A percentile compares a stretch with the other conserved stretches of the same genome.
Conservation (phyloP, 2,888 invertebrate species). For the Epinotia demarniana region DNA sequence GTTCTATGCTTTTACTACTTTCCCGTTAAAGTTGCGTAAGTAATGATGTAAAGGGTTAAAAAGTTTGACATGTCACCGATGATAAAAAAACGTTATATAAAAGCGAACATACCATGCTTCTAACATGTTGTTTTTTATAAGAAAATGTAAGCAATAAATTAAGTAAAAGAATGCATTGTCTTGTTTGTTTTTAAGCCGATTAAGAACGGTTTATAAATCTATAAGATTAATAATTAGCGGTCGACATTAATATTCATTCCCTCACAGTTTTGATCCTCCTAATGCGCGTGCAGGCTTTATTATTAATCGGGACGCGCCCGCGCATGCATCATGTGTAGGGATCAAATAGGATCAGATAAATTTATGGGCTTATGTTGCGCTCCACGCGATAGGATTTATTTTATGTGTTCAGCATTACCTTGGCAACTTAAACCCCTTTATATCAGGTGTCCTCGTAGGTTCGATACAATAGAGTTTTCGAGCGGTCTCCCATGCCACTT, state of each 20-base stretch:
- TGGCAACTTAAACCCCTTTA: slow-evolving; percentile 40
- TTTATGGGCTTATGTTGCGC: slow-evolving; percentile 49
- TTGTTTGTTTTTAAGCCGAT: slow-evolving; percentile 18
- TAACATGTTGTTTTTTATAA: slow-evolving; percentile 8
- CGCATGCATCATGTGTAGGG: slow-evolving; percentile 52
- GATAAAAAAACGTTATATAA: not conserved
- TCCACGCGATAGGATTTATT: slow-evolving; percentile 38
- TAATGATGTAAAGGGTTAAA: slow-evolving; percentile 9
- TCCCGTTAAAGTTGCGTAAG: slow-evolving; percentile 13
- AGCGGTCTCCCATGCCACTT: slow-evolving; percentile 48
- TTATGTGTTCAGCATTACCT: slow-evolving; percentile 37
- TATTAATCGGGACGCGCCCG: slow-evolving; percentile 49
- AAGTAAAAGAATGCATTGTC: not conserved
- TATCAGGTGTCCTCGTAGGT: slow-evolving; percentile 49
- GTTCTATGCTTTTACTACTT: slow-evolving; percentile 21
- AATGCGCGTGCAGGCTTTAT: slow-evolving; percentile 49
- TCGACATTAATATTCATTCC: slow-evolving; percentile 36
- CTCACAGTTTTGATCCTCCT: slow-evolving; percentile 34
- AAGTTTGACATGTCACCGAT: slow-evolving; percentile 6
- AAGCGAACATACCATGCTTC: not conserved
- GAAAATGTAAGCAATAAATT: slow-evolving; percentile 14
- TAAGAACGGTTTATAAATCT: slow-evolving; percentile 32
- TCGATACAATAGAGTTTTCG: slow-evolving; percentile 41
- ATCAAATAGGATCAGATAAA: slow-evolving; percentile 55
- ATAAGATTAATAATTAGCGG: slow-evolving; percentile 37